Base-by-base conservation (phyloP, 2,797 vertebrate species). In the Atherinosoma microstoma region DNA sequence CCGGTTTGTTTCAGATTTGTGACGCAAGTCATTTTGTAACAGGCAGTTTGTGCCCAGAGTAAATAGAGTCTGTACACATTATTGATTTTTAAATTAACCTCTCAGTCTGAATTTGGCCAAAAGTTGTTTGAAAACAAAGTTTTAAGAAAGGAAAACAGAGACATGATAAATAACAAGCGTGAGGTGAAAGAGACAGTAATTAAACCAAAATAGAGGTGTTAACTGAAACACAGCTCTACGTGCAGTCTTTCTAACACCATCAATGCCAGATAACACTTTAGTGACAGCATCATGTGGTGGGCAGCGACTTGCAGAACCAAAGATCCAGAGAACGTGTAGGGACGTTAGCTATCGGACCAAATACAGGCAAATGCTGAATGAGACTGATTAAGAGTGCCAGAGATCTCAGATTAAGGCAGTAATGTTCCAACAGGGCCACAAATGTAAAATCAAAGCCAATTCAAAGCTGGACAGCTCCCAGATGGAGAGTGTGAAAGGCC, bases 401-500 rank as follows among this genome's bases (percentile, higher is more conserved):
- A 72, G 66, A 83, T 75, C 64, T 73, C 36, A 78, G 61, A 63
- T 76, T 63, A 32, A 38, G 27, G 70, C 58, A 30, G 59, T 40
- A 24, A 58, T 22, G 66, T 71, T 76, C 69, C 73, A 78, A 53
- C 67, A 56, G 35, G 70, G 68, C 64, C 80, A 69, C 49, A 76
- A 62, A 79, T 72, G 47, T 16, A 54, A 84, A 83, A 45, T 64
- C 34, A 49, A 3, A 67, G 78, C 72, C 76, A 85, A 64, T 27
- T 77, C 62, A 22, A 61, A 75, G 78, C 73, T 87, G 70, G 76
- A 86, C 64, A 36, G 51, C 49, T 73, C 53, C 83, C 66, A 58
- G 57, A 84, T 68, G 64, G 35, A 73, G 53, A 71, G 35, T 36
- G 65, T 77, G 30, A 63, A 65, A 76, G 73, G 61, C 76, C 69